Base-by-base conservation (phyloP, 1,140 invertebrate species). In the Pseudomyrmex dendroicus region DNA sequence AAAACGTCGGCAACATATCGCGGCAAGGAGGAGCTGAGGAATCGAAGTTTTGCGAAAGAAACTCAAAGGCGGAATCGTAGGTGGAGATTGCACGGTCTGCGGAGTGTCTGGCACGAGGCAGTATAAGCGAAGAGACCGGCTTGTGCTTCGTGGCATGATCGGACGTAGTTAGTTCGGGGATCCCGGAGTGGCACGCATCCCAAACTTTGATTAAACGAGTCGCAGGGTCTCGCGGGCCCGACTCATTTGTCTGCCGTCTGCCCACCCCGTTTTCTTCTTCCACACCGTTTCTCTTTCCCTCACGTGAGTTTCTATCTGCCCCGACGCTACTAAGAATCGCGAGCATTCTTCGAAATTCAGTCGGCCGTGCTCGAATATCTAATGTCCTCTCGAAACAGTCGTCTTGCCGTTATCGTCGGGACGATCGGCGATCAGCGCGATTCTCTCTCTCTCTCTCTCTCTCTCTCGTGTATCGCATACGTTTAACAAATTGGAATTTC, bases 181-280 rank as follows among this genome's bases (percentile, higher is more conserved):
- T 87, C 84, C 35, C 35, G 35, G 86, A 86, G 91, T 86, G 89
- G 89, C 91, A 92, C 92, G 92, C 90, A 92, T 91, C 91, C 90
- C 90, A 92, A 93, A 93, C 90, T 92, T 93, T 93, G 92, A 93
- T 93, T 93, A 93, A 93, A 92, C 91, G 91, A 91, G 91, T 92
- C 91, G 90, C 89, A 88, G 90, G 86, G 92, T 91, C 92, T 87
- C 89, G 89, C 88, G 88, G 35, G 88, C 90, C 90, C 90, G 86
- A 92, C 90, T 93, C 91, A 92, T 93, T 93, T 92, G 90, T 93
- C 92, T 93, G 73, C 91, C 84, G 91, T 90, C 90, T 87, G 64
- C 89, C 86, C 87, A 86, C 73, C 82, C 84, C 82, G 84, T 82
- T 20, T 12, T 20, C 48, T 54, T 84, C 64, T 78, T 25, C 25